A percentile compares a stretch with the other conserved stretches of the same genome.
phyloP scores from a whole-genome alignment of 1,140 invertebrate species.

The Drosophila micromelanica region DNA sequence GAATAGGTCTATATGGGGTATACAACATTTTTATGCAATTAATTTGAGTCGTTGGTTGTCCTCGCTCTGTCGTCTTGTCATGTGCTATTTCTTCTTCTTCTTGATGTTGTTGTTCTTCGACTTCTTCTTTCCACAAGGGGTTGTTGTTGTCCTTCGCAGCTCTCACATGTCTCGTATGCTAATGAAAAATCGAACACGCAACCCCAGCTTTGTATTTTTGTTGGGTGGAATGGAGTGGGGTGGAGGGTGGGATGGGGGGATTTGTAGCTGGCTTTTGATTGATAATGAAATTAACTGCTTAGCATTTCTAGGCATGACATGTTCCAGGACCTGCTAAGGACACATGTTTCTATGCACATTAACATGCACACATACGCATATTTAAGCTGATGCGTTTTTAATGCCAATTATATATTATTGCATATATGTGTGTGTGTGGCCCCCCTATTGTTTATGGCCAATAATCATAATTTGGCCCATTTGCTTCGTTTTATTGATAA shows the following conservation, averaged over 20 bases:
- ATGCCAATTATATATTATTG: slow-evolving; percentile 72
- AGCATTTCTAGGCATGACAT: slow-evolving; percentile 75
- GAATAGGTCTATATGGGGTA: slow-evolving; percentile 21
- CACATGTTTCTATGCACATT: slow-evolving; percentile 32
- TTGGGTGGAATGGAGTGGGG: not conserved
- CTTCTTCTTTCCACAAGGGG: slow-evolving; percentile 18
- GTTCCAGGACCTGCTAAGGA: slow-evolving; percentile 4
- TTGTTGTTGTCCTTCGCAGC: slow-evolving; percentile 12
- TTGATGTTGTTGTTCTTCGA: slow-evolving; percentile 18
- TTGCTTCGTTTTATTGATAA: slow-evolving; percentile 68
- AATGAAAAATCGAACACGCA: slow-evolving; percentile 81
- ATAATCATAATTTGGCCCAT: slow-evolving; percentile 63
- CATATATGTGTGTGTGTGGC: slow-evolving; percentile 12
- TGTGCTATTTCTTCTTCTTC: not conserved
- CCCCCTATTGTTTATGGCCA: slow-evolving; percentile 68
- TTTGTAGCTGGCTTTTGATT: slow-evolving; percentile 59
- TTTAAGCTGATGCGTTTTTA: slow-evolving; percentile 73
- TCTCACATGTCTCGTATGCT: slow-evolving; percentile 60
- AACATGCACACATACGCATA: slow-evolving; percentile 3
- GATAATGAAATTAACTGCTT: slow-evolving; percentile 80
- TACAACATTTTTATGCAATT: slow-evolving; percentile 77
- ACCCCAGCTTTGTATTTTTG: not conserved
- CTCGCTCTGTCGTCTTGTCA: slow-evolving; percentile 2
- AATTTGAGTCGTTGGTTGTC: slow-evolving; percentile 69
- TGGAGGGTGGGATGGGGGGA: not conserved